phyloP scores from a whole-genome alignment of 2,113 vertebrate species.

The Gallinago paraguaiae region DNA sequence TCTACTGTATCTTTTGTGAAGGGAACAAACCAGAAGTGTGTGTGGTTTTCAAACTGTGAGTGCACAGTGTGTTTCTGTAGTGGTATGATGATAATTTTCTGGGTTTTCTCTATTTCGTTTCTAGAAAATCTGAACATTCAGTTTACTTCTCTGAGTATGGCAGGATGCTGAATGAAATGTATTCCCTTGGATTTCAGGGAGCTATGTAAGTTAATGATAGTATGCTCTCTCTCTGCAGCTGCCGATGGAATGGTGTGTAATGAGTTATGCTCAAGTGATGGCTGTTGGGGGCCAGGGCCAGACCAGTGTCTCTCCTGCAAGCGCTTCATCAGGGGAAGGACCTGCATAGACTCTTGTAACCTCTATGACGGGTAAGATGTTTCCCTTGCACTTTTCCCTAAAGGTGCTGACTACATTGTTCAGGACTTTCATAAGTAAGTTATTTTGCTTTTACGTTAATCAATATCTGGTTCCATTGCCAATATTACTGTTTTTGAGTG shows the following conservation, averaged over 20 bases:
- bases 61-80: neutral
- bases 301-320: slow-evolving; percentile 94
- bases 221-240: slow-evolving; percentile 72
- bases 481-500: neutral
- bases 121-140: accelerated
- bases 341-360: slow-evolving; percentile 91
- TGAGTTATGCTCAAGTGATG: slow-evolving; percentile 87
- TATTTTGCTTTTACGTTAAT: neutral
- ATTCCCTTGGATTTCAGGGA: neutral
- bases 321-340: slow-evolving; percentile 88
- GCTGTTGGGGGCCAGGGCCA: slow-evolving; percentile 94
- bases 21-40: neutral
- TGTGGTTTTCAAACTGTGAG: neutral
- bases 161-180: accelerated
- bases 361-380: slow-evolving; percentile 89
- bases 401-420: neutral
- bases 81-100: neutral
- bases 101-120: neutral
- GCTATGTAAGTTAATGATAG: neutral
- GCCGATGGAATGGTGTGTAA: slow-evolving; percentile 90
- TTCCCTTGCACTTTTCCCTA: neutral
- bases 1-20: neutral
- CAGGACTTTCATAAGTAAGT: neutral
- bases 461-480: neutral
- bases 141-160: accelerated